Evolutionary conservation across 2,888 invertebrate genomes (phyloP).

Genomic region (Prosopocoilus inquinatus): DNA sequence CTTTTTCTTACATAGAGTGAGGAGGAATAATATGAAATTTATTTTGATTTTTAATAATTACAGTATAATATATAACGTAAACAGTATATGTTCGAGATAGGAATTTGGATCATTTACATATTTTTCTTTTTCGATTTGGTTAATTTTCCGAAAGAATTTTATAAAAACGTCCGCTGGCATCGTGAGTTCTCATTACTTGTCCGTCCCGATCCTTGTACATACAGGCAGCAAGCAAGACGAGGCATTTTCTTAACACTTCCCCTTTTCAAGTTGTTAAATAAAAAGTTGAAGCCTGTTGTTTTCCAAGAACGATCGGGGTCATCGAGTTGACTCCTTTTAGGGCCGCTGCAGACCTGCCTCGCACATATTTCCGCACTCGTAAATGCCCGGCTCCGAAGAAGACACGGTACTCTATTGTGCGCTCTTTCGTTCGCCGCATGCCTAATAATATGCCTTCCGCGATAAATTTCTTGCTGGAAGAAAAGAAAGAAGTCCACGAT

Average conservation of each 20-base stretch:
- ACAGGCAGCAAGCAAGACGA: conserved; percentile 16
- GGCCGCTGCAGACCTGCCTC: conserved; percentile 30
- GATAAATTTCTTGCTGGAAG: no score
- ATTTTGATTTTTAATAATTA: no score
- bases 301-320: conserved; percentile 36
- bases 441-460: no score
- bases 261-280: conserved; percentile 28
- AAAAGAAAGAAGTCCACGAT: no score
- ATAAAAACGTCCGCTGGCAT: no score
- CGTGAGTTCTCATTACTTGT: conserved; percentile 12
- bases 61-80: no score
- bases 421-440: not conserved
- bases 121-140: no score
- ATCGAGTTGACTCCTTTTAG: conserved; percentile 35
- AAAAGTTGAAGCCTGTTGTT: conserved; percentile 34
- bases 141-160: no score
- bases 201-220: not conserved
- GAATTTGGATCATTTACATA: no score
- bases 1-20: no score
- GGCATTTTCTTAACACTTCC: conserved; percentile 32
- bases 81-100: no score
- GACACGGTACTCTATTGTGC: conserved; percentile 20
- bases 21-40: no score
- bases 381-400: conserved; percentile 17
- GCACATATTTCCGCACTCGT: conserved; percentile 30